Evolutionary conservation across 2,888 invertebrate species (phyloP).

Genomic region (Melieria crassipennis): DNA sequence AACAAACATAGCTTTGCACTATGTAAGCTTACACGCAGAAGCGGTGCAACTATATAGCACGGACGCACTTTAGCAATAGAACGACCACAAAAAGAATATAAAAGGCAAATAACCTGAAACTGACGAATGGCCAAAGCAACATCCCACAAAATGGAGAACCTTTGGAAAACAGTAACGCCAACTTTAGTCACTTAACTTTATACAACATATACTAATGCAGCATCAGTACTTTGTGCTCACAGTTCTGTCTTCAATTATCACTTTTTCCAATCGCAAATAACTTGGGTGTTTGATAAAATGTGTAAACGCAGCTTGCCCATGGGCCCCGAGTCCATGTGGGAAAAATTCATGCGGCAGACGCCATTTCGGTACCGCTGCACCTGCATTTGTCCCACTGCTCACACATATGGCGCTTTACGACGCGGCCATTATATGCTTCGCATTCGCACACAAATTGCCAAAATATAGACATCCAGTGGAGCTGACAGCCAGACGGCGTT

Average conservation of each 20-base stretch:
- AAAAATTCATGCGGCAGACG: constrained; percentile 43
- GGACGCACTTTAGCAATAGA: constrained; percentile 19
- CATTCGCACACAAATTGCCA: constrained; percentile 7
- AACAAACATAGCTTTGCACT: neutral
- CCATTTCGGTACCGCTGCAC: constrained; percentile 51
- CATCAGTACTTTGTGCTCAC: neutral
- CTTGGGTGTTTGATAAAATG: too few species aligned
- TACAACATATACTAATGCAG: neutral
- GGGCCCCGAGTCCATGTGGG: constrained; percentile 14
- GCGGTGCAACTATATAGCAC: neutral
- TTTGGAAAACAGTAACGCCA: constrained; percentile 15
- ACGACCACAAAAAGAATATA: neutral
- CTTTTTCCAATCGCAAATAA: too few species aligned
- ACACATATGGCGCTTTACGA: constrained; percentile 38
- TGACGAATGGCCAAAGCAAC: constrained; percentile 46
- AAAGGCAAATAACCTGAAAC: constrained; percentile 30
- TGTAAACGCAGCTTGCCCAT: too few species aligned
- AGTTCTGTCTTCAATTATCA: neutral
- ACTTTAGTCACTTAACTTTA: neutral
- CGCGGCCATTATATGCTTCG: neutral
- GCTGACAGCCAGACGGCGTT: neutral
- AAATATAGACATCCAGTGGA: neutral
- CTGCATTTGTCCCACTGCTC: constrained; percentile 45
- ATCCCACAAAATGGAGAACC: constrained; percentile 58
- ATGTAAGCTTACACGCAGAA: too few species aligned